phyloP scores from a whole-genome alignment of 2,888 invertebrate genomes.

The Dendrolimus houi region DNA sequence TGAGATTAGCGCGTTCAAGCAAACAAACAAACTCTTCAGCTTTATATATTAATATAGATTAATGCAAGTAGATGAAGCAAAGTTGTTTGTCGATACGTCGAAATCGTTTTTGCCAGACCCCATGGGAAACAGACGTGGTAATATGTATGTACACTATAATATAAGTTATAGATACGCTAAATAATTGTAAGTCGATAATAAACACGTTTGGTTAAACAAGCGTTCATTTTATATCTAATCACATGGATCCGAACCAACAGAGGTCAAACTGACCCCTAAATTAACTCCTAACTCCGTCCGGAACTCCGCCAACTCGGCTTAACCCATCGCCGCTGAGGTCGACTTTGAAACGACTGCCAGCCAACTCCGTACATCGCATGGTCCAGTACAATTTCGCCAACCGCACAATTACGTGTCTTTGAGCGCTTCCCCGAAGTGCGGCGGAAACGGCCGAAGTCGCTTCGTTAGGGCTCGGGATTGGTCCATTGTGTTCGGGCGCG shows the following conservation, averaged over 20 bases:
- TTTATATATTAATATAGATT: too few species aligned
- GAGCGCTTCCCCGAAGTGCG: constrained; percentile 46
- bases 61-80: too few species aligned
- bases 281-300: constrained; percentile 32
- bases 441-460: constrained; percentile 66
- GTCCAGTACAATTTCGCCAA: constrained; percentile 52
- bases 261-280: constrained; percentile 36
- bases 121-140: too few species aligned
- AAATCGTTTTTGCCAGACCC: too few species aligned
- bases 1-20: too few species aligned
- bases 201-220: too few species aligned
- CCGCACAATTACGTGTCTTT: constrained; percentile 71
- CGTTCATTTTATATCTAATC: constrained; percentile 8
- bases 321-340: constrained; percentile 32
- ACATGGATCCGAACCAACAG: constrained; percentile 27
- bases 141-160: too few species aligned
- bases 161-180: too few species aligned
- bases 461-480: constrained; percentile 67
- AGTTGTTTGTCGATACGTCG: too few species aligned
- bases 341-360: constrained; percentile 51
- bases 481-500: constrained; percentile 54
- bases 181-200: too few species aligned
- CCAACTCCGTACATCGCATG: constrained; percentile 39
- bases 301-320: constrained; percentile 42
- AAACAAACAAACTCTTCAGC: too few species aligned